These are phyloP conservation scores for Tauraco erythrolophus DNA, from an alignment of 2,113 vertebrate species.

Conservation along the genomic window DNA sequence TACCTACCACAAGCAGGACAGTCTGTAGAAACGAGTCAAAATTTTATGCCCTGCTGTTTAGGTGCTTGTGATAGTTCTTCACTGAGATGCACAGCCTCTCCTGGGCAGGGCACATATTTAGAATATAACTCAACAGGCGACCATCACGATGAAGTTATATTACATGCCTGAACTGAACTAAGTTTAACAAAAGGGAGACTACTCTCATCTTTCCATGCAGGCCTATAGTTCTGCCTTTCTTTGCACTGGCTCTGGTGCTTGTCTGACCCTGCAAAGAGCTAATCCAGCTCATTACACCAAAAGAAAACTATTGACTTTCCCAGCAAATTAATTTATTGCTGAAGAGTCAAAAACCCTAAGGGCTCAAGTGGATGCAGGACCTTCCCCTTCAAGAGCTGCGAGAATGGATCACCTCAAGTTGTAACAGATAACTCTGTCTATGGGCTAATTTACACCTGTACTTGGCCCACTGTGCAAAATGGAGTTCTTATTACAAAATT, in stretches of 20 bases:
- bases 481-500: background rate
- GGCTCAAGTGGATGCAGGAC: background rate
- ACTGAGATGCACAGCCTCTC: background rate
- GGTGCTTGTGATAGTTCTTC: background rate
- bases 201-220: background rate
- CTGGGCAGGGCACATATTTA: background rate
- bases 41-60: background rate
- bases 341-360: background rate
- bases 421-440: background rate
- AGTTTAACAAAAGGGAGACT: background rate
- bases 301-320: slow-evolving; percentile 3
- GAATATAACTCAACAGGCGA: background rate
- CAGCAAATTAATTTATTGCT: background rate
- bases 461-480: background rate
- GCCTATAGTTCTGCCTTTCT: background rate
- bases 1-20: background rate
- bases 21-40: background rate
- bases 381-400: background rate
- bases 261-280: background rate
- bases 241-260: background rate
- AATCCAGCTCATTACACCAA: background rate
- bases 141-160: rapidly evolving
- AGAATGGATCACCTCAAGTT: background rate
- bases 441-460: background rate
- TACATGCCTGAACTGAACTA: rapidly evolving